phyloP scores from a whole-genome alignment of 2,888 invertebrate species.

The Sinelater perroti region DNA sequence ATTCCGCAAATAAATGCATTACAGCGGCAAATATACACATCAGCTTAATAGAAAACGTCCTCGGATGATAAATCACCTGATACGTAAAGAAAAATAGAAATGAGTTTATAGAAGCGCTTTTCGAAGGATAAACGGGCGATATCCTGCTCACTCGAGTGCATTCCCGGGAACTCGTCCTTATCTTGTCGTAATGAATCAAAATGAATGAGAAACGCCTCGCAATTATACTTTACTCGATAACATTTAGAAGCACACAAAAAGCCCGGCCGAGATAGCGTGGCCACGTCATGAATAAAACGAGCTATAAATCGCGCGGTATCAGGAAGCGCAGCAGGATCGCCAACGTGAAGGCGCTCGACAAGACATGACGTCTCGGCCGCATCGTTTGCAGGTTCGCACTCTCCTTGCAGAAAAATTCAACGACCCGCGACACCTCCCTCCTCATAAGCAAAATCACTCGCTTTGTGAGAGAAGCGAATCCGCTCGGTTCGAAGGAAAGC shows the following conservation, averaged over 20 bases:
- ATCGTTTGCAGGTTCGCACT: no score
- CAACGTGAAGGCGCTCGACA: constrained; percentile 30
- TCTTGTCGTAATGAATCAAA: constrained; percentile 44
- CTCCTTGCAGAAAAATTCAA: no score
- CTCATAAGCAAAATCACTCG: no score
- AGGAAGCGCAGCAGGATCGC: constrained; percentile 35
- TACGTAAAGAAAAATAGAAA: constrained; percentile 17
- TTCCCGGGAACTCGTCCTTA: constrained; percentile 29
- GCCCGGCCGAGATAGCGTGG: constrained; percentile 33
- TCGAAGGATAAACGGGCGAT: constrained; percentile 11
- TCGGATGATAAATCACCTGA: constrained; percentile 6
- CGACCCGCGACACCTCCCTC: no score
- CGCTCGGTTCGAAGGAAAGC: no score
- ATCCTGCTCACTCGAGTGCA: constrained; percentile 10
- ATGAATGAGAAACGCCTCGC: constrained; percentile 39
- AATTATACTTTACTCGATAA: constrained; percentile 36
- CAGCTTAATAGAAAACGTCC: constrained; percentile 15
- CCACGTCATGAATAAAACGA: constrained; percentile 34
- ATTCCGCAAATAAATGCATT: constrained; percentile 7
- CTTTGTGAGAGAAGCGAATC: no score
- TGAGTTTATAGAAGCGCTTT: constrained; percentile 18
- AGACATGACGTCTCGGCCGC: constrained; percentile 33
- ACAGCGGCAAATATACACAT: constrained; percentile 16
- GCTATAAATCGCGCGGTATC: constrained; percentile 34
- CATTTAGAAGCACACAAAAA: constrained; percentile 34